Evolutionary conservation across 2,888 invertebrate genomes (phyloP), one percentile per base, ranked within the genome.

Genomic region (Lasiommata megera): DNA sequence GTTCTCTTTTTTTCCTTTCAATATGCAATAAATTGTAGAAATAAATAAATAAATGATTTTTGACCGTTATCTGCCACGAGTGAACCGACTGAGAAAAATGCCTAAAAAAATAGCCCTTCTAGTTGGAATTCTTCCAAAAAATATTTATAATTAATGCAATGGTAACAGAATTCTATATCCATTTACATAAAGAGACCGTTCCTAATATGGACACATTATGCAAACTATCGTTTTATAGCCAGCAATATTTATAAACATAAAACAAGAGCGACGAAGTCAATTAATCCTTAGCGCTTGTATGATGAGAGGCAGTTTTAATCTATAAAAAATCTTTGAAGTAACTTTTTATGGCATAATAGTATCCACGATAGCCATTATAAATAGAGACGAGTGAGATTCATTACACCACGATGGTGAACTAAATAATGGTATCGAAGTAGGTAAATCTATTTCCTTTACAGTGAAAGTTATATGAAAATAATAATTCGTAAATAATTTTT

Each of bases 291-390:
- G 40, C 28, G 31, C 31, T 47, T 16, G 38, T 31, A 40, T 36
- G 55, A 47, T 38, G 54, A 55, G 40, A 55, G 47, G 55, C 18
- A 55, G 14, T 55, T 48, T 40, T 37, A 48, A 18, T 41, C 31
- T 48, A 48, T 55, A 55, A 48, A 41, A 47, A 47, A 47, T 46
- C 54, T 37, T 54, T 46, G 29, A 46, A 29, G 41, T 31, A 34
- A 31, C 52, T 52, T 52, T 52, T 52, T 52, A 52, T 52, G 40
- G 41, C 52, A 52, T 52, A 40, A 41, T 41, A 52, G 37, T 50
- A 18, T 11, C 34, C 11, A 34, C 12, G 50, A 50, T 31, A 29
- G 38, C 38, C 29, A 31, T 52, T 31, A 41, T 41, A 54, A 38
- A 46, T 37, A 46, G 29, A 44, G 46, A 54, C 29, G 29, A 54